Conservation (phyloP, 2,888 invertebrate genomes). For the Lithophane semibrunnea region DNA sequence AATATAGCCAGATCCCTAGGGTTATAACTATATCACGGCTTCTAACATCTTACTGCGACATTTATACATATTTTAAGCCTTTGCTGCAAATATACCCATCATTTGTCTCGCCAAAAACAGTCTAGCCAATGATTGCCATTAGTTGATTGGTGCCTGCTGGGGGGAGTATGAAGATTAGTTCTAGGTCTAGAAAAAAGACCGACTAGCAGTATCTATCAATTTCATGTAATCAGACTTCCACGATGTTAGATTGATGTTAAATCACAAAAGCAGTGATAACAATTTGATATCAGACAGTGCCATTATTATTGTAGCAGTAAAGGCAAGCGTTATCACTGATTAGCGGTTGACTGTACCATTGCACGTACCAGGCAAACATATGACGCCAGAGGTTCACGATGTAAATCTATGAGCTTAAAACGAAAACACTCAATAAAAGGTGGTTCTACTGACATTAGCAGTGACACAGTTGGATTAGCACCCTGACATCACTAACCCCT, state of each 20-base stretch:
- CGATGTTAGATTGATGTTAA: not conserved
- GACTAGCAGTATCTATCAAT: not conserved
- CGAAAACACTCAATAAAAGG: conserved; percentile 50
- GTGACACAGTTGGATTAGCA: conserved; percentile 71
- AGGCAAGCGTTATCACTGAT: not conserved
- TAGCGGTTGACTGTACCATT: not conserved
- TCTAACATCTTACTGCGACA: too few species aligned
- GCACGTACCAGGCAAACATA: conserved; percentile 5
- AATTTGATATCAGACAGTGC: not conserved
- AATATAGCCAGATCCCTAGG: too few species aligned
- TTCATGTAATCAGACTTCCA: not conserved
- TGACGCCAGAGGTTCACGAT: not conserved
- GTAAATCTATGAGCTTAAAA: conserved; percentile 25
- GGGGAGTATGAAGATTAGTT: not conserved
- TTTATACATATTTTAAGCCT: too few species aligned
- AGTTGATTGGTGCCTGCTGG: not conserved
- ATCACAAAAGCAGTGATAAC: not conserved
- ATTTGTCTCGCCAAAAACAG: conserved; percentile 5
- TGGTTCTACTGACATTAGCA: conserved; percentile 67
- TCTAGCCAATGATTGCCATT: not conserved
- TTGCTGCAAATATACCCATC: not conserved
- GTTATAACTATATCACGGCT: too few species aligned
- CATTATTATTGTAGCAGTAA: not conserved
- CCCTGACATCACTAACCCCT: conserved; percentile 72
- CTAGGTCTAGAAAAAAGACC: not conserved